These are phyloP conservation scores for Cuniculus paca DNA, from an alignment of 2,797 vertebrate species.

Conservation along the genomic window DNA sequence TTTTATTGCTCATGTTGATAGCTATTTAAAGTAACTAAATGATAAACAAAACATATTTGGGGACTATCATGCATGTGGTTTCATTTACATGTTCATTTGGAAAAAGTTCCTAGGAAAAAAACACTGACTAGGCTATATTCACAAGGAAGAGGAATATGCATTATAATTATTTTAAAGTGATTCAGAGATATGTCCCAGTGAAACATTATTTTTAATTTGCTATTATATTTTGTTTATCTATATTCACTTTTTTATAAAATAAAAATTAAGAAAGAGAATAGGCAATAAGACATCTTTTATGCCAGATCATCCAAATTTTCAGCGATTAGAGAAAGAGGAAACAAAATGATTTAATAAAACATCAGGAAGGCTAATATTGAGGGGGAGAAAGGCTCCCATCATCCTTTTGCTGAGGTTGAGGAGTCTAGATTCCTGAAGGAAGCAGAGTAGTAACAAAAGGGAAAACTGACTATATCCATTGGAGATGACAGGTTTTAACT, in stretches of 20 bases:
- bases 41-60: background rate
- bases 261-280: background rate
- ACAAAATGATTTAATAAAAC: background rate
- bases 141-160: background rate
- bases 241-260: background rate
- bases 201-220: conserved; percentile 38
- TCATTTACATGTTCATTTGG: background rate
- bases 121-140: background rate
- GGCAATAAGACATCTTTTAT: background rate
- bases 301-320: background rate
- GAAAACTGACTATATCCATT: background rate
- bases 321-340: background rate
- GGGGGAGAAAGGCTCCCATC: background rate
- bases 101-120: conserved; percentile 17
- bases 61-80: background rate
- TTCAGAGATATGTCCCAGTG: background rate
- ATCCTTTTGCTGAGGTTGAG: background rate
- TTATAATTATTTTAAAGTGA: conserved; percentile 15
- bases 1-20: background rate
- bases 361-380: background rate
- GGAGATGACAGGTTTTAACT: background rate
- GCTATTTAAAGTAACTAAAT: background rate
- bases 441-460: background rate
- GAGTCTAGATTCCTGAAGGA: background rate
- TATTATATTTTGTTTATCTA: conserved; percentile 28